Evolutionary conservation across 2,797 vertebrate genomes (phyloP).

Genomic region (Myotis daubentonii): DNA sequence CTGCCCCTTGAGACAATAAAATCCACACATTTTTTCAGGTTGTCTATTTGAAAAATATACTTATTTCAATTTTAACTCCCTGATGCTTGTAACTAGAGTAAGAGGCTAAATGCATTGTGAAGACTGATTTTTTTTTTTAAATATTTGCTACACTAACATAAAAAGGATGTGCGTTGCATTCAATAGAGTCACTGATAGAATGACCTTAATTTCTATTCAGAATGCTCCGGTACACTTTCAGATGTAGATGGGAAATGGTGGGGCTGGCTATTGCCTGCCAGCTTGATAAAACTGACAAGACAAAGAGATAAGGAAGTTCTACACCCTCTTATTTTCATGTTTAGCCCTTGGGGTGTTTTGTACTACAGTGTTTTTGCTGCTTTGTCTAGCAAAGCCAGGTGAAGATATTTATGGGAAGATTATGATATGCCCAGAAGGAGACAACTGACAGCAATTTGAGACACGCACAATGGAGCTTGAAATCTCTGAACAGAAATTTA

Average conservation of each 20-base stretch:
- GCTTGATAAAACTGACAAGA: conserved; percentile 52
- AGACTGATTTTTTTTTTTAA: neutral
- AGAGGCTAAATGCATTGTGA: conserved; percentile 28
- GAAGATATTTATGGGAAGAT: conserved; percentile 53
- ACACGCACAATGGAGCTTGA: neutral
- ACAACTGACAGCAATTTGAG: conserved; percentile 24
- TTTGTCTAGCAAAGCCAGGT: conserved; percentile 36
- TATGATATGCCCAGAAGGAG: neutral
- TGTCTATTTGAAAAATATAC: conserved; percentile 33
- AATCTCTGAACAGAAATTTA: conserved; percentile 27
- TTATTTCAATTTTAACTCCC: conserved; percentile 51
- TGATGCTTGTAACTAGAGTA: conserved; percentile 25
- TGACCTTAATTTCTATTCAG: conserved; percentile 69
- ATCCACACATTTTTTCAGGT: conserved; percentile 22
- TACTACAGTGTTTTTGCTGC: neutral
- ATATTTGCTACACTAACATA: conserved; percentile 25
- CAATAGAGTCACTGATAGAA: conserved; percentile 35
- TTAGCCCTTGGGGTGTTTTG: neutral
- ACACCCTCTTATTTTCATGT: conserved; percentile 28
- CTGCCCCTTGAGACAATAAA: neutral
- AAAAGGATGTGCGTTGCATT: conserved; percentile 57
- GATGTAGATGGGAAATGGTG: conserved; percentile 57
- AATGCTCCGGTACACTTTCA: conserved; percentile 9
- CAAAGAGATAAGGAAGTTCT: conserved; percentile 45
- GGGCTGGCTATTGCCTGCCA: neutral